phyloP scores from a whole-genome alignment of 2,113 vertebrate species.

The Leucoraja erinaceus region DNA sequence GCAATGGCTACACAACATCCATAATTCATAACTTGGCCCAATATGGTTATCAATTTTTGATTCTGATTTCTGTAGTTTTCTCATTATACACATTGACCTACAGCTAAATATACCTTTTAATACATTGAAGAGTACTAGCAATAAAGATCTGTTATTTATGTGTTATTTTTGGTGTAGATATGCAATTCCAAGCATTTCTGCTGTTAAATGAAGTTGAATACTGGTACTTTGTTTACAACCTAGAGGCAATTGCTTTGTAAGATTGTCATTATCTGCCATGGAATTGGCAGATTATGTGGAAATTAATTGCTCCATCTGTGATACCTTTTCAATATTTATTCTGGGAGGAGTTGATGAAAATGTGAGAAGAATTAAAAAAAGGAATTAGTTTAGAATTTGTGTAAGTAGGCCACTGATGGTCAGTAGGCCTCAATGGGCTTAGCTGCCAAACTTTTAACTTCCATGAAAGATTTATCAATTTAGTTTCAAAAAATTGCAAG shows the following conservation, averaged over 20 bases:
- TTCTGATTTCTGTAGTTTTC: not conserved
- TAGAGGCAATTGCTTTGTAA: not conserved
- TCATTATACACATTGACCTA: not conserved
- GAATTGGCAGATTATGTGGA: not conserved
- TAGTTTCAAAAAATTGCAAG: not conserved
- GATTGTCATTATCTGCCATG: not conserved
- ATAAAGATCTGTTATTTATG: not conserved
- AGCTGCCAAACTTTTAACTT: too few relatives aligned
- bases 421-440: too few relatives aligned
- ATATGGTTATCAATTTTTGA: constrained; percentile 24
- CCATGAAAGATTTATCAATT: too few relatives aligned
- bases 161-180: not conserved
- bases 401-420: too few relatives aligned
- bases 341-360: too few relatives aligned
- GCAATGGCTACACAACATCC: not conserved
- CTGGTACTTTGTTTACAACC: not conserved
- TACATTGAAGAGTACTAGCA: not conserved
- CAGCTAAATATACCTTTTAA: not conserved
- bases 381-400: too few relatives aligned
- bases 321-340: not conserved
- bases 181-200: not conserved
- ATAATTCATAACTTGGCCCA: constrained; percentile 12
- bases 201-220: not conserved
- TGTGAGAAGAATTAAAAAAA: too few relatives aligned
- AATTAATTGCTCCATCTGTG: constrained; percentile 5